Percentiles rank a stretch among this genome's conserved stretches.
These are phyloP conservation scores for Miniopterus natalensis DNA, from an alignment of 2,113 vertebrate genomes.

Conservation along the genomic window DNA sequence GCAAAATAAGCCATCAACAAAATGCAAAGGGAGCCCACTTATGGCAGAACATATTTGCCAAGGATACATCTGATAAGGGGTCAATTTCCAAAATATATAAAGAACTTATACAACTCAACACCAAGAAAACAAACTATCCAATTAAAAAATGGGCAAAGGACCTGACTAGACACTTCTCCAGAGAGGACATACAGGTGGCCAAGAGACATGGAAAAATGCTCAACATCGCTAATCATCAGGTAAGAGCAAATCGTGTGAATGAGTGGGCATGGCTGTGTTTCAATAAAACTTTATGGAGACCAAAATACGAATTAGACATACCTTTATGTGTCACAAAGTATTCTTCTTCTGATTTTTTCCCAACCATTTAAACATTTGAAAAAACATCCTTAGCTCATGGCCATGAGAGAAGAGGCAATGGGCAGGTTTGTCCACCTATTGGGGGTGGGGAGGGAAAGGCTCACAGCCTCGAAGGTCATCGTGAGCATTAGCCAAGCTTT, in stretches of 20 bases:
- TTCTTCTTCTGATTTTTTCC: background rate
- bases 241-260: background rate
- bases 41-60: too few relatives aligned
- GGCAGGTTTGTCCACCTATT: background rate
- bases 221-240: too few relatives aligned
- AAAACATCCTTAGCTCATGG: background rate
- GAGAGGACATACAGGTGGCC: too few relatives aligned
- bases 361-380: background rate
- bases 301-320: background rate
- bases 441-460: background rate
- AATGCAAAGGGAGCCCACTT: too few relatives aligned
- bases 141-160: too few relatives aligned
- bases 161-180: too few relatives aligned
- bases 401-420: background rate
- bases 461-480: background rate
- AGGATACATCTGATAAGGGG: too few relatives aligned
- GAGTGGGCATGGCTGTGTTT: background rate
- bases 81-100: too few relatives aligned
- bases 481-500: background rate
- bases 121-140: too few relatives aligned
- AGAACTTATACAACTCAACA: too few relatives aligned
- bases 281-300: background rate
- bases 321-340: background rate
- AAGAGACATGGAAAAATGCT: too few relatives aligned
- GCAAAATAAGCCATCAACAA: too few relatives aligned